These are phyloP conservation scores for Corythaixoides concolor DNA, from an alignment of 2,113 vertebrate genomes.

Conservation along the genomic window DNA sequence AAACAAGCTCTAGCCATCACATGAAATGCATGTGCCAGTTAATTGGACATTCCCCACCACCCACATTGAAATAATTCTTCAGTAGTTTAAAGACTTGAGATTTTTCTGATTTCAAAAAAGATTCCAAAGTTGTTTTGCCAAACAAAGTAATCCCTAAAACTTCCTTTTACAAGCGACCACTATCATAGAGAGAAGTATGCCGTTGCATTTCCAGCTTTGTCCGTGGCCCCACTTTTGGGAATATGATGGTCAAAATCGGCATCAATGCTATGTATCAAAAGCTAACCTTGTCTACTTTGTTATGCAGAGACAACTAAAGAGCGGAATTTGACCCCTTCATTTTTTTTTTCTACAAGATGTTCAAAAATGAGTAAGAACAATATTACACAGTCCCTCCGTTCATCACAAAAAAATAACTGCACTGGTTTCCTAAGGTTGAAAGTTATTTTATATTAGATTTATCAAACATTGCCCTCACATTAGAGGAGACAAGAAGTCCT, in stretches of 20 bases:
- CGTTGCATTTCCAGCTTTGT: not conserved
- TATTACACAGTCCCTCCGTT: not conserved
- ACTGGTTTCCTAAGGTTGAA: not conserved
- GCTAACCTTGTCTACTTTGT: not conserved
- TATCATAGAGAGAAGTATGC: not conserved
- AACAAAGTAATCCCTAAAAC: not conserved
- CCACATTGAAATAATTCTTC: not conserved
- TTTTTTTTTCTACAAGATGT: not conserved
- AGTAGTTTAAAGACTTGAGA: not conserved
- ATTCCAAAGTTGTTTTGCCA: not conserved
- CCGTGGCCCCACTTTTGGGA: not conserved
- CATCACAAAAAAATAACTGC: not conserved
- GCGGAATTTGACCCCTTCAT: not conserved
- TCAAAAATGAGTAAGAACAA: not conserved
- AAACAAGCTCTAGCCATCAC: not conserved
- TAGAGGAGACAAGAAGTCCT: not conserved
- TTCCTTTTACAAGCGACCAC: not conserved
- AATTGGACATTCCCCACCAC: not conserved
- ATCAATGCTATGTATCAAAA: not conserved
- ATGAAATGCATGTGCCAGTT: not conserved
- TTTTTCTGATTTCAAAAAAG: not conserved
- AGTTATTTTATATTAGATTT: not conserved
- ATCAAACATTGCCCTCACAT: not conserved
- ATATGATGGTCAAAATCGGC: fast-evolving
- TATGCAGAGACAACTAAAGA: not conserved